Evolutionary conservation across 2,888 invertebrate genomes (phyloP).

Genomic region (Drosophila emarginata): DNA sequence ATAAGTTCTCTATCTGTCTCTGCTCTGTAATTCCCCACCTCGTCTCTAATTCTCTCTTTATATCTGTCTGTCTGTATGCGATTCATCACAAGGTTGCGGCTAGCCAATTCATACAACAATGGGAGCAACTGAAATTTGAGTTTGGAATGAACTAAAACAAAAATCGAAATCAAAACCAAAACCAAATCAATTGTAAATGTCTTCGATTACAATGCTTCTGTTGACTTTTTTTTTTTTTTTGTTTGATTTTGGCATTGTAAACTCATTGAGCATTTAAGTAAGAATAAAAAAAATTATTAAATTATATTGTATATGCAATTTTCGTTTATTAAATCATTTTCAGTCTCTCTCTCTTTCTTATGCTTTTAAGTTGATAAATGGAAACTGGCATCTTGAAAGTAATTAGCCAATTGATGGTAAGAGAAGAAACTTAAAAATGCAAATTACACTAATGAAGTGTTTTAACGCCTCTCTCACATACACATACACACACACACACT

Average conservation of each 20-base stretch:
- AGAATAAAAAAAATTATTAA: background rate
- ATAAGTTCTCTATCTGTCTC: background rate
- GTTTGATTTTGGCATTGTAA: background rate
- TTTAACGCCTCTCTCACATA: conserved; percentile 24
- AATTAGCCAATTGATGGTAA: conserved; percentile 13
- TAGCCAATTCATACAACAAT: background rate
- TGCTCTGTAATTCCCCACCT: background rate
- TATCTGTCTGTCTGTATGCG: background rate
- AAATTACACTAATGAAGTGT: conserved; percentile 65
- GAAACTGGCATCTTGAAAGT: background rate
- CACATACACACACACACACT: background rate
- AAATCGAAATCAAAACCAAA: too few relatives aligned
- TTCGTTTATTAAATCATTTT: background rate
- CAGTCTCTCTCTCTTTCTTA: background rate
- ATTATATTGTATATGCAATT: background rate
- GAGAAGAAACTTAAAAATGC: conserved; percentile 36
- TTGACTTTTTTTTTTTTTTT: background rate
- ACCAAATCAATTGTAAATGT: conserved; percentile 8
- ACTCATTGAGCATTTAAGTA: conserved; percentile 4
- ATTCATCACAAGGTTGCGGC: conserved; percentile 1
- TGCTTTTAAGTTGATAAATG: background rate
- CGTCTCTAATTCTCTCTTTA: background rate
- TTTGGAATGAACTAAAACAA: background rate
- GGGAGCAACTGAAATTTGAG: conserved; percentile 4
- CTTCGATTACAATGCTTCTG: background rate